Evolutionary conservation across 1,140 invertebrate genomes (phyloP), one percentile per base, ranked within the genome.

Genomic region (Brachionus angularis): DNA sequence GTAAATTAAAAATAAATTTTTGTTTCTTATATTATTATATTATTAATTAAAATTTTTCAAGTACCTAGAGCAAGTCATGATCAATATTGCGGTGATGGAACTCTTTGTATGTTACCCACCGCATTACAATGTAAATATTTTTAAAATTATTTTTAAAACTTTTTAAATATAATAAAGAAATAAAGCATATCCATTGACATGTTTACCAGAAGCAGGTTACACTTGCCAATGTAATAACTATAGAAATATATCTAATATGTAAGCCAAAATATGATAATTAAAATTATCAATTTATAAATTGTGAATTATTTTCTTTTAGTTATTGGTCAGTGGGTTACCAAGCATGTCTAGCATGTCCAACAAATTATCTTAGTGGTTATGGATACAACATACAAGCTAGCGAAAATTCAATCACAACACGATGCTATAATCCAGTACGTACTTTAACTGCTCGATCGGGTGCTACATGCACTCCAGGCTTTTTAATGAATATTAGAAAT

Each of bases 191-290:
- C 16, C 16, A 33, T 50, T 67, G 14, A 36, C 31, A 33, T 67
- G 62, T 14, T 33, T n/a, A 10, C 18, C 62, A 21, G 42, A 14
- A 21, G 62, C 62, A n/a, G 62, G 42, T 12, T 0, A 34, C 8
- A 67, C 62, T 47, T 67, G 62, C 16, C 62, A 67, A 67, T 67
- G 62, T 34, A 42, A 67, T 27, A 67, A 67, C 27, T 67, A 67
- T 29, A 18, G 31, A 27, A 47, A 21, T 8, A 34, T 47, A 16
- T 21, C 18, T 14, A 46, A 7, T 25, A 29, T 29, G 5, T 67
- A 67, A 42, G 39, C 16, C 10, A 29, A 47, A 47, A 18, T 8
- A 18, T 18, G 14, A n/a, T 4, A 47, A 23, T 1, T 0, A 46
- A 27, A 14, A 1, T 33, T 50, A 29, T 36, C 29, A 21, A 21